Base-by-base conservation (phyloP, 2,888 invertebrate species). In the Caenorhabditis becei region DNA sequence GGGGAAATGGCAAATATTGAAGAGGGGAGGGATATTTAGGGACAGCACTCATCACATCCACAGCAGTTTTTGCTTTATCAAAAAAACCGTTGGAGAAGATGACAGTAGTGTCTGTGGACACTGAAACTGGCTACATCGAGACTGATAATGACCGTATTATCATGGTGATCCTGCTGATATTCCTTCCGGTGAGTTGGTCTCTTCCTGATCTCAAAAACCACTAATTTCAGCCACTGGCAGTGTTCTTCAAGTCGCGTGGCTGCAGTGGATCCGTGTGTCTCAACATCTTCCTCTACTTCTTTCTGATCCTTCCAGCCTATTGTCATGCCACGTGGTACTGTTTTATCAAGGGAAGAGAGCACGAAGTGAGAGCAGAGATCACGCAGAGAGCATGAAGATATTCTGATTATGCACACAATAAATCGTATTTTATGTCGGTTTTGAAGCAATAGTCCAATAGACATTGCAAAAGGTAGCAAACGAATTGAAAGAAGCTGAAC, bases 81-180 rank as follows among this genome's bases (percentile, higher is more conserved):
- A 49, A 49, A 20, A 49, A 23, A 5, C 11, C 49, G 49, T 2
- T 20, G 3, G 20, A 49, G 3, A 44, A 4, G 20, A 77, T 77
- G 77, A 77, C 77, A 37, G 77, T 78, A 1, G 78, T 71, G n/a
- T 61, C 71, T 8, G 71, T 79, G 37, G 71, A 72, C 26, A 79
- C 79, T 2, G 44, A 67, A 23, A 72, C 18, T 35, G 79, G 79
- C 61, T 72, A 72, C 58, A 61, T 80, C 59, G 80, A 80, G 20
- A 80, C 75, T 32, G 80, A 80, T 53, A 80, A 75, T 54, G 80
- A 80, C 28, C 75, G 77, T 18, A 37, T 80, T 44, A 71, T 80
- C 28, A 80, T 80, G 80, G 80, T 56, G 2, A 66, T 80, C 32
- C 35, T 80, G 24, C 49, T 80, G 37, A 80, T 80, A 59, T 70